phyloP scores from a whole-genome alignment of 2,113 vertebrate species.

The Stegastes partitus region DNA sequence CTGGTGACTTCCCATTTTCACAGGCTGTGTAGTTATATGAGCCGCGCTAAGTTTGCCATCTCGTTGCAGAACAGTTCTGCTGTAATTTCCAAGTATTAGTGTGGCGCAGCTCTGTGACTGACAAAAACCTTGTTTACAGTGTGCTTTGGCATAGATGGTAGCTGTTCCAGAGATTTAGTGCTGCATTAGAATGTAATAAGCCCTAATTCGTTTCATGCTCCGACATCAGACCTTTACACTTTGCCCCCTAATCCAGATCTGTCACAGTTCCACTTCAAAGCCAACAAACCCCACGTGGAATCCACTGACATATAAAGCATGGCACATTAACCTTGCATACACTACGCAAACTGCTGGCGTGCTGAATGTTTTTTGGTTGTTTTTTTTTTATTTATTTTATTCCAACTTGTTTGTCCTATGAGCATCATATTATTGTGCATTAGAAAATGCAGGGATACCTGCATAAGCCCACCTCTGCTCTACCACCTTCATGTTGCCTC shows the following conservation, averaged over 20 bases:
- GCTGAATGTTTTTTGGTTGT: background rate
- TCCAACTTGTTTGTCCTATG: constrained; percentile 39
- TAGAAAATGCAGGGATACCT: constrained; percentile 52
- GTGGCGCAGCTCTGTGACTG: constrained; percentile 78
- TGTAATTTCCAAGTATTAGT: constrained; percentile 53
- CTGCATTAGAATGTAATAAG: constrained; percentile 86
- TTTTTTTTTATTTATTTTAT: background rate
- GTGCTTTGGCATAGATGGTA: constrained; percentile 72
- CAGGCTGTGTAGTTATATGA: constrained; percentile 75
- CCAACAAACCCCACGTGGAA: constrained; percentile 65
- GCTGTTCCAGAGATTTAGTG: constrained; percentile 85
- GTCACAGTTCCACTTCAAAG: constrained; percentile 83
- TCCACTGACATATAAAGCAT: constrained; percentile 58
- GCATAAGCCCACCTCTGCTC: constrained; percentile 32
- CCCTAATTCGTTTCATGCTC: constrained; percentile 84
- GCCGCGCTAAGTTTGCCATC: constrained; percentile 70
- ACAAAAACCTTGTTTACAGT: constrained; percentile 83
- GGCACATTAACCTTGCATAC: constrained; percentile 35
- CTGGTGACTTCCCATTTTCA: constrained; percentile 64
- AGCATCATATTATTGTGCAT: constrained; percentile 48
- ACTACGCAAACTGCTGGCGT: background rate
- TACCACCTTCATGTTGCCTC: constrained; percentile 33
- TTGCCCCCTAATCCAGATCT: constrained; percentile 87
- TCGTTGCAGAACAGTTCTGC: constrained; percentile 72
- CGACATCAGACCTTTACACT: constrained; percentile 88